Conservation (phyloP, 2,888 invertebrate genomes). For the Omphaloscelis lunosa region DNA sequence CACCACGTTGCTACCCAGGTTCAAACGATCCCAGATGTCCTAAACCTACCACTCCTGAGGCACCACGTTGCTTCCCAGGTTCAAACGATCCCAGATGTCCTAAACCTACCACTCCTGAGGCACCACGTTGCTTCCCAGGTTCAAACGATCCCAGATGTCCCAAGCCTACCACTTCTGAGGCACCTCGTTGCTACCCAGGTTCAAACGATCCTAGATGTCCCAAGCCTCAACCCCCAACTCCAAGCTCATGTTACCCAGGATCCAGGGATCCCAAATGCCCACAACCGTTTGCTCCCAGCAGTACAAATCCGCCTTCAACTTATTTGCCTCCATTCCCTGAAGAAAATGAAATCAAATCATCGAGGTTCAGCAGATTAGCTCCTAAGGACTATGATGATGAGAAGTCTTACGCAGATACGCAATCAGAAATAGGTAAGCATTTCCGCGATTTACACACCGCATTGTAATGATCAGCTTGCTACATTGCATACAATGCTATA, state of each 20-base stretch:
- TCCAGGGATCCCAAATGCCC: slow-evolving; percentile 84
- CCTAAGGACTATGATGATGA: slow-evolving; percentile 67
- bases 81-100: slow-evolving; percentile 4
- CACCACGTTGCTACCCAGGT: slow-evolving; percentile 29
- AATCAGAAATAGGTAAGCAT: slow-evolving; percentile 80
- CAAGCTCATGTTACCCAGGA: slow-evolving; percentile 86
- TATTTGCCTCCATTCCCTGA: slow-evolving; percentile 87
- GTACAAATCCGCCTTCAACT: slow-evolving; percentile 85
- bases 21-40: slow-evolving; percentile 19
- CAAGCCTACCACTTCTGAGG: slow-evolving; percentile 71
- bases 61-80: slow-evolving; percentile 19
- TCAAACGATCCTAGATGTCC: slow-evolving; percentile 76
- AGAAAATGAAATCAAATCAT: slow-evolving; percentile 83
- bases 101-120: slow-evolving; percentile 30
- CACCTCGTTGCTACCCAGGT: slow-evolving; percentile 76
- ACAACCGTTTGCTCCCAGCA: slow-evolving; percentile 84
- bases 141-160: slow-evolving; percentile 78
- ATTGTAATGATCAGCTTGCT: not conserved
- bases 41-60: slow-evolving; percentile 56
- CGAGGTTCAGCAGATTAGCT: slow-evolving; percentile 75
- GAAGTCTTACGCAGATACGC: slow-evolving; percentile 78
- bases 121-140: slow-evolving; percentile 70
- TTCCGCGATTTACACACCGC: not conserved
- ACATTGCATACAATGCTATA: not conserved
- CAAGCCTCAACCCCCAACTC: slow-evolving; percentile 74